Conservation (phyloP, 2,113 vertebrate species). For the Ciconia stormi region DNA sequence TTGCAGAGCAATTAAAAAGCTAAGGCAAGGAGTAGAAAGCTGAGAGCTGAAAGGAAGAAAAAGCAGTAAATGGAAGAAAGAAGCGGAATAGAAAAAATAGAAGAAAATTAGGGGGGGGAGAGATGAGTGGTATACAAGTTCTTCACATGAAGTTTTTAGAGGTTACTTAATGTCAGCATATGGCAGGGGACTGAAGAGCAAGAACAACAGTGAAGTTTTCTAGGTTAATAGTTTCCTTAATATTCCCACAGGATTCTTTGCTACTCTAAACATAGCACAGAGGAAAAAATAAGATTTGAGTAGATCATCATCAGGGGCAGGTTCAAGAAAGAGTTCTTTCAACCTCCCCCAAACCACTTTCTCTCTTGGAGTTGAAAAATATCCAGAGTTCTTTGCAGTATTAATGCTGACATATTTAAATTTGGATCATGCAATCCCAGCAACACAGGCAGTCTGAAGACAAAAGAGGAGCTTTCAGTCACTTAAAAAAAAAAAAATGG, state of each 20-base stretch:
- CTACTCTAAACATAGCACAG: constrained; percentile 51
- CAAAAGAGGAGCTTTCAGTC: neutral
- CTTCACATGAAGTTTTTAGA: neutral
- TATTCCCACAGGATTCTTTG: constrained; percentile 50
- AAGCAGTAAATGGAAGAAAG: neutral
- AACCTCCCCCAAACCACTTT: neutral
- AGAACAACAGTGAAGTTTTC: constrained; percentile 48
- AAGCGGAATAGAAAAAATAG: neutral
- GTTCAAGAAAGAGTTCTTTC: constrained; percentile 30
- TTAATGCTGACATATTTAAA: neutral
- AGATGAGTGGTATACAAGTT: neutral
- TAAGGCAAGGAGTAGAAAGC: neutral
- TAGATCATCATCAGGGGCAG: constrained; percentile 20
- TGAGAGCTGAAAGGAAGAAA: neutral
- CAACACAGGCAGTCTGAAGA: neutral
- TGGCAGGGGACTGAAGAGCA: neutral
- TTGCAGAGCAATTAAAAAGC: neutral
- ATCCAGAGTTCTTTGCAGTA: neutral
- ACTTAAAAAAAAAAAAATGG: neutral
- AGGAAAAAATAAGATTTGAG: constrained; percentile 31
- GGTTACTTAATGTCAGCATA: constrained; percentile 9
- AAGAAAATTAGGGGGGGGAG: neutral
- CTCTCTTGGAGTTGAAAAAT: neutral
- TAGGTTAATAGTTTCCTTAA: constrained; percentile 63
- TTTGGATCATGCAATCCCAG: neutral